Evolutionary conservation across 2,797 vertebrate species (phyloP), one percentile per base, ranked within the genome.

Genomic region (Rhodeus uyekii): DNA sequence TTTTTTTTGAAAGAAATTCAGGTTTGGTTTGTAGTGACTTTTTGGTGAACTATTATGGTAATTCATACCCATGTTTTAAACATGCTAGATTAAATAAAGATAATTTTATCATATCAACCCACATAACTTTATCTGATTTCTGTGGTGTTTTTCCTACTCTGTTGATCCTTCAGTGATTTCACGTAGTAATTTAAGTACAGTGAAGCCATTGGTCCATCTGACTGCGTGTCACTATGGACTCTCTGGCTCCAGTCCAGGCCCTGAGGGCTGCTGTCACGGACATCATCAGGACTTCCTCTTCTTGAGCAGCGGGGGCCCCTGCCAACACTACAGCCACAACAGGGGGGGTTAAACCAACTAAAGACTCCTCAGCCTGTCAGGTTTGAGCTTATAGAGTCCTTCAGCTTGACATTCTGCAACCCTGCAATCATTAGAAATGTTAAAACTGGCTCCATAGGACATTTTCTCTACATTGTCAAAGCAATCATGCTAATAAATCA

Each of bases 281-380:
- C 83, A 46, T 87, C 71, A 85, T 72, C 74, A 79, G 75, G 73
- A 86, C 85, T 87, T 89, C 86, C 84, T 81, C 85, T 82, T 77
- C 76, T 80, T 55, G 9, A 73, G 73, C 67, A 86, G 65, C 81
- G 76, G 60, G 81, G 84, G 71, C 71, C 60, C 78, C 78, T 83
- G 76, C 60, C 80, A 74, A 68, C 72, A 71, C 48, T 67, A 63
- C 27, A 84, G 81, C 36, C 82, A 68, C 72, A 82, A 82, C 67
- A 74, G 69, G 81, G 81, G n/a, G 87, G 82, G 27, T 71, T 79
- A 87, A 65, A 73, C 71, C 71, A 85, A 85, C 83, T 77, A 84
- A 85, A 42, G 24, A 73, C 76, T 82, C 73, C 75, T 72, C 73
- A 83, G 64, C 55, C 58, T 76, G 72, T 85, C 65, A 75, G 84